These are phyloP conservation scores for Mesopsocus fuscifrons DNA, from an alignment of 2,888 invertebrate species.

Conservation along the genomic window DNA sequence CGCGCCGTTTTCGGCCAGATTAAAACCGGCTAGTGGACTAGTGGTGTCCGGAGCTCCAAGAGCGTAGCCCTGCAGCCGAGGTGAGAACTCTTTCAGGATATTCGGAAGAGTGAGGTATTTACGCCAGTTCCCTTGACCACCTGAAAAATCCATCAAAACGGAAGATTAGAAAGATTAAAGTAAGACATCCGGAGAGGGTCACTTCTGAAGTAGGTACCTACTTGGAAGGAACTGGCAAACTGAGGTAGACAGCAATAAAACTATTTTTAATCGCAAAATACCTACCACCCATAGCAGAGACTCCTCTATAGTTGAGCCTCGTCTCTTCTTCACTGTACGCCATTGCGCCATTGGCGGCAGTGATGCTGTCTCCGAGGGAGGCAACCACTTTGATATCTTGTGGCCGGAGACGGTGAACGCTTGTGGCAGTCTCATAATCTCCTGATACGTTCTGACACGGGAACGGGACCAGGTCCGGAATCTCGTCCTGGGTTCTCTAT, in stretches of 20 bases:
- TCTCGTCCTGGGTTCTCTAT: slow-evolving; percentile 14
- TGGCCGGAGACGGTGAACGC: slow-evolving; percentile 35
- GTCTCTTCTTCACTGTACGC: slow-evolving; percentile 28
- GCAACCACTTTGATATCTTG: slow-evolving; percentile 40
- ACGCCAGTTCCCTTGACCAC: slow-evolving; percentile 34
- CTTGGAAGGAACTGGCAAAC: too few relatives aligned
- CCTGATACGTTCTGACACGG: slow-evolving; percentile 12
- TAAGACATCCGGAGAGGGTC: too few relatives aligned
- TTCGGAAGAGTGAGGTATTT: slow-evolving; percentile 35
- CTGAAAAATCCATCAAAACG: slow-evolving; percentile 20
- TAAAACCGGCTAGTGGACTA: slow-evolving; percentile 30
- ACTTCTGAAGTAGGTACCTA: too few relatives aligned
- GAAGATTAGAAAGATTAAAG: too few relatives aligned
- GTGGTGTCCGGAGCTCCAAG: slow-evolving; percentile 29
- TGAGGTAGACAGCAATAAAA: too few relatives aligned
- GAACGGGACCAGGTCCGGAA: slow-evolving; percentile 13
- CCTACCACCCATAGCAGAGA: slow-evolving; percentile 28
- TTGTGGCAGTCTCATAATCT: slow-evolving; percentile 21
- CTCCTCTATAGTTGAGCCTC: slow-evolving; percentile 28
- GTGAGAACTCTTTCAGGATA: slow-evolving; percentile 42
- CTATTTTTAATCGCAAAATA: too few relatives aligned
- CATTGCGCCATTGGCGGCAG: slow-evolving; percentile 34
- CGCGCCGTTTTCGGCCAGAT: slow-evolving; percentile 38
- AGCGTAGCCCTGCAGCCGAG: slow-evolving; percentile 39
- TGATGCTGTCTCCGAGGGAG: slow-evolving; percentile 39